Evolutionary conservation across 2,888 invertebrate genomes (phyloP).

Genomic region (Allygus modestus): DNA sequence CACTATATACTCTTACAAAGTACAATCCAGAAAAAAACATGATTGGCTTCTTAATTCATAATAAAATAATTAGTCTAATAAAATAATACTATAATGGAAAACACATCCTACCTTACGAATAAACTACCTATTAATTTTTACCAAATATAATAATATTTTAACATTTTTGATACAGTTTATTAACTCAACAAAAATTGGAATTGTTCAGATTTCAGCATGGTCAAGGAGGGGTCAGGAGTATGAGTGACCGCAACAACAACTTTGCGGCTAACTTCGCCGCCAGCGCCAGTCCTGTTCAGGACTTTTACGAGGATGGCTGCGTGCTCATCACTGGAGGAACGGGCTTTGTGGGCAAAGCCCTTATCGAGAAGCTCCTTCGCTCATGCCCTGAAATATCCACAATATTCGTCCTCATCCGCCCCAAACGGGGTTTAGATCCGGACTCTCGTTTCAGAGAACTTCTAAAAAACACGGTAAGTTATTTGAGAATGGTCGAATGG

Average conservation of each 20-base stretch:
- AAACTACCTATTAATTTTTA: too few relatives aligned
- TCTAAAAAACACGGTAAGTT: conserved; percentile 70
- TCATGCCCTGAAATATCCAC: conserved; percentile 87
- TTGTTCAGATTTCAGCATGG: conserved; percentile 20
- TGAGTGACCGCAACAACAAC: conserved; percentile 66
- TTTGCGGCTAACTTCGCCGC: conserved; percentile 53
- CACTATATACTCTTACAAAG: too few relatives aligned
- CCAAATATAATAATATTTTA: too few relatives aligned
- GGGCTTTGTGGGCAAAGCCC: conserved; percentile 96
- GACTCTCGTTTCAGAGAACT: conserved; percentile 69
- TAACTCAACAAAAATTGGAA: too few relatives aligned
- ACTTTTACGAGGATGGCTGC: conserved; percentile 78
- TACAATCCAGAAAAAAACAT: too few relatives aligned
- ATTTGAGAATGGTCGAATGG: conserved; percentile 22
- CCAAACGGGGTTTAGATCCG: conserved; percentile 72
- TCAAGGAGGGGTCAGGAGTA: background rate
- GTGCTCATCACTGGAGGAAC: conserved; percentile 82
- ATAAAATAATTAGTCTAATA: too few relatives aligned
- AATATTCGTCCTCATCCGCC: conserved; percentile 90
- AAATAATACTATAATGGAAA: too few relatives aligned
- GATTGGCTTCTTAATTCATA: too few relatives aligned
- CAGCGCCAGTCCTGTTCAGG: conserved; percentile 70
- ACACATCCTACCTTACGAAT: too few relatives aligned
- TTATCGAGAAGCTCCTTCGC: conserved; percentile 94
- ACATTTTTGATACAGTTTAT: too few relatives aligned